Percentiles rank a stretch among this genome's conserved stretches.
These are phyloP conservation scores for Callithrix jacchus DNA, from an alignment of 2,113 vertebrate species.

Conservation along the genomic window DNA sequence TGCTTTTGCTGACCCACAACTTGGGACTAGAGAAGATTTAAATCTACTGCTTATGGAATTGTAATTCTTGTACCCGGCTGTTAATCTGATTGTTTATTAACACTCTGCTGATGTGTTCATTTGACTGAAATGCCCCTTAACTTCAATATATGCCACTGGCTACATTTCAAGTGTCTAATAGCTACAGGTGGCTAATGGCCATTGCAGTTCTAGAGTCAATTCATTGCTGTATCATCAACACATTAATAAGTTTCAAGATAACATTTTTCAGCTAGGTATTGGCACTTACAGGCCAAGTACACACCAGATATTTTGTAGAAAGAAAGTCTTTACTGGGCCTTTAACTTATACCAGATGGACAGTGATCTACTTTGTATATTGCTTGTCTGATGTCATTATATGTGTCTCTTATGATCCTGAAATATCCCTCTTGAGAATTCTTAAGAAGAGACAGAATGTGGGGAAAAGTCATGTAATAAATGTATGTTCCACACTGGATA, in stretches of 20 bases:
- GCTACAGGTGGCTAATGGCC: background rate
- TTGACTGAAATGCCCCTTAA: background rate
- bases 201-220: background rate
- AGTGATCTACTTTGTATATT: background rate
- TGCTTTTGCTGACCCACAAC: slow-evolving; percentile 8
- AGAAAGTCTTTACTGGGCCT: background rate
- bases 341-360: background rate
- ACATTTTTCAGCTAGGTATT: background rate
- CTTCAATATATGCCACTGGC: background rate
- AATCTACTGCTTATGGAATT: slow-evolving; percentile 34
- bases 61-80: background rate
- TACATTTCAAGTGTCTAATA: background rate
- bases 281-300: background rate
- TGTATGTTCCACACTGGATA: background rate
- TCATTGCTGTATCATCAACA: background rate
- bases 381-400: background rate
- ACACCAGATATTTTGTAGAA: background rate
- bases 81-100: slow-evolving; percentile 47
- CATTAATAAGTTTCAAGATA: background rate
- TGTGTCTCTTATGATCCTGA: background rate
- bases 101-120: background rate
- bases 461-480: background rate
- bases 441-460: background rate
- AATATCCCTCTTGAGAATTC: background rate
- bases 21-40: background rate